A percentile compares a stretch with the other conserved stretches of the same genome.
phyloP scores from a whole-genome alignment of 1,140 invertebrate genomes.

The Lutraria rhynchaena region DNA sequence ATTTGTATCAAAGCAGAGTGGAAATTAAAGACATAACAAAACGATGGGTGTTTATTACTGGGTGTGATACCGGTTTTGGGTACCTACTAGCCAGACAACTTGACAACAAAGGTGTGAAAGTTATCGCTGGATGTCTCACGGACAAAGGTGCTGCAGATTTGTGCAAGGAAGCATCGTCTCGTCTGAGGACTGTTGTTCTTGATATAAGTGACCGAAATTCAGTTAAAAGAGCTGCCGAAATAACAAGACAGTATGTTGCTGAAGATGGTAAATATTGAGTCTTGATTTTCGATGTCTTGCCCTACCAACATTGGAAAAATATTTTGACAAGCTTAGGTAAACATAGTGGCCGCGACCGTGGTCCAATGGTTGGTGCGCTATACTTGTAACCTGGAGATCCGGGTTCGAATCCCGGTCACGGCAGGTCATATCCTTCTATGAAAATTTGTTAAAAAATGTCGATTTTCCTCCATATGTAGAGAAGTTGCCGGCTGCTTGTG shows the following conservation, averaged over 20 bases:
- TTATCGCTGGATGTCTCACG: conserved; percentile 82
- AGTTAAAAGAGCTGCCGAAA: conserved; percentile 47
- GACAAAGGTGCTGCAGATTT: conserved; percentile 63
- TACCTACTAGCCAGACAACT: conserved; percentile 79
- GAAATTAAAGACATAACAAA: not conserved
- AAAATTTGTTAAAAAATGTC: too few species aligned
- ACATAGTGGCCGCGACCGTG: too few species aligned
- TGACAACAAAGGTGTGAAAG: conserved; percentile 79
- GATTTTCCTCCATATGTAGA: too few species aligned
- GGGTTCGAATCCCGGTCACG: too few species aligned
- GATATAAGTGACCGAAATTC: conserved; percentile 64
- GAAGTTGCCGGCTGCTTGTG: too few species aligned
- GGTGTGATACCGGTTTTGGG: conserved; percentile 84
- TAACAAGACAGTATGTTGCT: conserved; percentile 35
- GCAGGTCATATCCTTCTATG: too few species aligned
- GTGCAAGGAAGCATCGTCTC: conserved; percentile 19
- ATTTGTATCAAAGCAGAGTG: not conserved
- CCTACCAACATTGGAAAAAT: too few species aligned
- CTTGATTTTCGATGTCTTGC: too few species aligned
- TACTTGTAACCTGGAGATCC: too few species aligned
- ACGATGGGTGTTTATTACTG: conserved; percentile 81
- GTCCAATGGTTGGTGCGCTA: too few species aligned
- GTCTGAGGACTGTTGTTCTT: conserved; percentile 55
- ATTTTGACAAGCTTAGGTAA: too few species aligned
- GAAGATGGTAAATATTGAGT: conserved; percentile 22